Percentiles rank a stretch among this genome's conserved stretches.
phyloP scores from a whole-genome alignment of 2,888 invertebrate genomes.

The Biston stratarius region DNA sequence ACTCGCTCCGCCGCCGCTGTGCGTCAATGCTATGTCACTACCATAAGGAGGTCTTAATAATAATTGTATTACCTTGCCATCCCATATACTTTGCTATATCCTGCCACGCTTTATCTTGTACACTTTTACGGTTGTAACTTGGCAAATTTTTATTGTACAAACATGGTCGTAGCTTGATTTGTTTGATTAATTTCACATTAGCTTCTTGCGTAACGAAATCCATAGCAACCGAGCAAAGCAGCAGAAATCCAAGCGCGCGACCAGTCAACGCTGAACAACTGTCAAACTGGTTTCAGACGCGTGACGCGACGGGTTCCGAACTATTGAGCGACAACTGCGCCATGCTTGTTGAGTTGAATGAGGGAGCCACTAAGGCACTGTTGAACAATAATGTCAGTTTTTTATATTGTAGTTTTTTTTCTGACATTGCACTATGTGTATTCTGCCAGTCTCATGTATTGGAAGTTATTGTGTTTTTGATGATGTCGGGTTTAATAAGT shows the following conservation, averaged over 20 bases:
- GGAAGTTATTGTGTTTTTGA: no score
- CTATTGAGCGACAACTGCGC: not conserved
- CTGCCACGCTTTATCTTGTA: slow-evolving; percentile 22
- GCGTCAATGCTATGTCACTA: not conserved
- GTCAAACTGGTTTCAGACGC: slow-evolving; percentile 4
- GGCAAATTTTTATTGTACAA: slow-evolving; percentile 18
- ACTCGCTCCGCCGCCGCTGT: not conserved
- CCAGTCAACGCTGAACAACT: slow-evolving; percentile 1
- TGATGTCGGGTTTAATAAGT: no score
- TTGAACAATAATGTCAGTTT: not conserved
- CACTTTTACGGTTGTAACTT: slow-evolving; percentile 13
- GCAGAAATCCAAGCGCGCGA: not conserved
- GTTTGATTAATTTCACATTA: slow-evolving; percentile 20
- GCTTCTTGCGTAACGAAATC: slow-evolving; percentile 9
- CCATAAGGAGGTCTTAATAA: not conserved
- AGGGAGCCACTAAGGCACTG: not conserved
- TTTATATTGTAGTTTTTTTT: no score
- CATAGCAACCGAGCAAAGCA: not conserved
- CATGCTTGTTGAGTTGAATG: not conserved
- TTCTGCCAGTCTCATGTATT: no score
- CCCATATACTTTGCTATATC: slow-evolving; percentile 24
- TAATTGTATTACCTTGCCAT: slow-evolving; percentile 13
- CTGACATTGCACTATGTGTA: no score
- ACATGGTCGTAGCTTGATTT: slow-evolving; percentile 25
- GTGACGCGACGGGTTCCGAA: not conserved